Evolutionary conservation across 2,888 invertebrate genomes (phyloP).

Genomic region (Hirtodrosophila trivittata): DNA sequence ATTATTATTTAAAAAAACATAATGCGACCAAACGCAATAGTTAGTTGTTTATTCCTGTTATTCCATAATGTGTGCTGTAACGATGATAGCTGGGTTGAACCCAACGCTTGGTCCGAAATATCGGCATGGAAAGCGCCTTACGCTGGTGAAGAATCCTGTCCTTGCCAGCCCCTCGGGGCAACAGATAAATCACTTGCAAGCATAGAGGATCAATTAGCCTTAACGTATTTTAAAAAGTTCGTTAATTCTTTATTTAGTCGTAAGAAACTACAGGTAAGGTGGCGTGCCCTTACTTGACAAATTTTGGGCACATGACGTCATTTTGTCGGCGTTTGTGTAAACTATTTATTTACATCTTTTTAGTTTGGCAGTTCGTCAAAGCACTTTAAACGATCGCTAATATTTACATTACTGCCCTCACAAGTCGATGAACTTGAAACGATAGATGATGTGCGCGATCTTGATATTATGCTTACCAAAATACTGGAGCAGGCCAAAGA

Average conservation of each 20-base stretch:
- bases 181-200: conserved; percentile 30
- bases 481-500: conserved; percentile 58
- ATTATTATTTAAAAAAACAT: neutral
- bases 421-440: conserved; percentile 69
- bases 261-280: conserved; percentile 63
- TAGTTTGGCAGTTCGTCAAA: conserved; percentile 57
- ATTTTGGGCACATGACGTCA: conserved; percentile 48
- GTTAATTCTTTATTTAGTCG: conserved; percentile 66
- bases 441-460: conserved; percentile 74
- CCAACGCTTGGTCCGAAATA: conserved; percentile 49
- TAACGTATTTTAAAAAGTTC: conserved; percentile 77
- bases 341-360: conserved; percentile 23
- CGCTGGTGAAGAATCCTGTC: conserved; percentile 25
- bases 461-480: conserved; percentile 71
- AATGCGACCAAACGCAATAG: conserved; percentile 49
- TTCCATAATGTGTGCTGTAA: conserved; percentile 52
- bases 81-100: conserved; percentile 49
- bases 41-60: conserved; percentile 49
- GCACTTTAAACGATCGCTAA: conserved; percentile 60
- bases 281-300: neutral
- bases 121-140: conserved; percentile 1
- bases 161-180: conserved; percentile 20
- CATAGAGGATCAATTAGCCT: conserved; percentile 62
- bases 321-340: conserved; percentile 19
- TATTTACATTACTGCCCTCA: conserved; percentile 60